A percentile compares a stretch with the other conserved stretches of the same genome.
Conservation (phyloP, 2,797 vertebrate genomes). For the Argyrosomus regius region DNA sequence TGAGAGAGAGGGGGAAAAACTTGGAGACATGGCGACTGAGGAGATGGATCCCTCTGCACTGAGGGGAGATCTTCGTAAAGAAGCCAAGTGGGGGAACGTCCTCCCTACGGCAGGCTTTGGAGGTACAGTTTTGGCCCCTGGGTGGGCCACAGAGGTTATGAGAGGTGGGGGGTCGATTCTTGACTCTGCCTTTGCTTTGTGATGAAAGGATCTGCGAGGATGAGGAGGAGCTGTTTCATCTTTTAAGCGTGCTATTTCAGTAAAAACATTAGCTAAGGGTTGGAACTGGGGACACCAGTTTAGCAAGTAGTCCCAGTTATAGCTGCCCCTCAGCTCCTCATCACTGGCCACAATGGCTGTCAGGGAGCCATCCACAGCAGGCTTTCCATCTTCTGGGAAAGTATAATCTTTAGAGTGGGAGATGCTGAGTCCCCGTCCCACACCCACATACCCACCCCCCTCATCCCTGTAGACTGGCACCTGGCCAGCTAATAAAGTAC, state of each 20-base stretch:
- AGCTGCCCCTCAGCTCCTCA: slow-evolving; percentile 97
- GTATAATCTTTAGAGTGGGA: slow-evolving; percentile 93
- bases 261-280: slow-evolving; percentile 96
- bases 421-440: slow-evolving; percentile 91
- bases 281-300: slow-evolving; percentile 99
- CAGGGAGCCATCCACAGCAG: slow-evolving; percentile 92
- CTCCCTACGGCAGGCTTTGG: slow-evolving; percentile 91
- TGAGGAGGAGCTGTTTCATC: slow-evolving; percentile 92
- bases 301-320: slow-evolving; percentile 99
- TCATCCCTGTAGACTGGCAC: slow-evolving; percentile 92
- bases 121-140: slow-evolving; percentile 97
- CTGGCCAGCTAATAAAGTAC: slow-evolving; percentile 89
- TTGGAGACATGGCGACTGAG: slow-evolving; percentile 96
- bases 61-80: slow-evolving; percentile 94
- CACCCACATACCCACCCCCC: slow-evolving; percentile 89
- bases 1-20: slow-evolving; percentile 97
- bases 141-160: slow-evolving; percentile 97
- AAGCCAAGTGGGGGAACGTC: slow-evolving; percentile 90
- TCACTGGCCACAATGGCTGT: slow-evolving; percentile 97
- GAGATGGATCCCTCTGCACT: slow-evolving; percentile 95
- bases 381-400: slow-evolving; percentile 96
- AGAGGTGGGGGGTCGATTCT: slow-evolving; percentile 97
- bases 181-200: slow-evolving; percentile 92
- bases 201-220: slow-evolving; percentile 91
- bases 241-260: slow-evolving; percentile 97